Evolutionary conservation across 2,797 vertebrate genomes (phyloP).

Genomic region (Chaetophractus vellerosus): DNA sequence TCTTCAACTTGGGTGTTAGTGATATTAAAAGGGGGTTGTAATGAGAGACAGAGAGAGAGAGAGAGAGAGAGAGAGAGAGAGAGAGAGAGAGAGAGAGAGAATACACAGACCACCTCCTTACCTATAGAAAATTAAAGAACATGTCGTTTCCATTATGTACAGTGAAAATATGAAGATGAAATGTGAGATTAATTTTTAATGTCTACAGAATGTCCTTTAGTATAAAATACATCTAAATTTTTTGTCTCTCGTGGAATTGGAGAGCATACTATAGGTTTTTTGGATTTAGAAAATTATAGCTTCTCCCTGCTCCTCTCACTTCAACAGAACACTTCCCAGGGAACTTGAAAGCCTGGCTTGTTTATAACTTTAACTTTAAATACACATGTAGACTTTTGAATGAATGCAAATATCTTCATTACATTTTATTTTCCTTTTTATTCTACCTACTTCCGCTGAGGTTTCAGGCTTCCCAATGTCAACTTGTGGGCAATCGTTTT

Average conservation of each 20-base stretch:
- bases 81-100: not conserved
- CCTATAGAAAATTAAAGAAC: not conserved
- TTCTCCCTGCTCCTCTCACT: not conserved
- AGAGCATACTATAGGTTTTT: not conserved
- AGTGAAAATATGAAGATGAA: not conserved
- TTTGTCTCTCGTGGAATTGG: not conserved
- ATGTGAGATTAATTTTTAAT: not conserved
- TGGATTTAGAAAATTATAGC: not conserved
- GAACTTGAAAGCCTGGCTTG: not conserved
- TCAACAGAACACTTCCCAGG: conserved; percentile 24
- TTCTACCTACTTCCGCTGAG: not conserved
- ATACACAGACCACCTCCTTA: not conserved
- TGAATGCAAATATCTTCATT: conserved; percentile 53
- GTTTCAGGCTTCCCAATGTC: conserved; percentile 20
- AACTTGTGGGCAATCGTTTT: conserved; percentile 72
- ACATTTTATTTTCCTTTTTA: conserved; percentile 13
- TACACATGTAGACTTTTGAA: conserved; percentile 30
- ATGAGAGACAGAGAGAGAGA: no score
- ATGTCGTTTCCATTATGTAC: not conserved
- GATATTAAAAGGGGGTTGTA: not conserved
- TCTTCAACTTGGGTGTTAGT: not conserved
- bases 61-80: no score
- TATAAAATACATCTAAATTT: conserved; percentile 50
- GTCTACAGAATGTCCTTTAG: not conserved
- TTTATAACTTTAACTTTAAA: conserved; percentile 24